phyloP scores from a whole-genome alignment of 2,888 invertebrate genomes.

The Meteorus colon region DNA sequence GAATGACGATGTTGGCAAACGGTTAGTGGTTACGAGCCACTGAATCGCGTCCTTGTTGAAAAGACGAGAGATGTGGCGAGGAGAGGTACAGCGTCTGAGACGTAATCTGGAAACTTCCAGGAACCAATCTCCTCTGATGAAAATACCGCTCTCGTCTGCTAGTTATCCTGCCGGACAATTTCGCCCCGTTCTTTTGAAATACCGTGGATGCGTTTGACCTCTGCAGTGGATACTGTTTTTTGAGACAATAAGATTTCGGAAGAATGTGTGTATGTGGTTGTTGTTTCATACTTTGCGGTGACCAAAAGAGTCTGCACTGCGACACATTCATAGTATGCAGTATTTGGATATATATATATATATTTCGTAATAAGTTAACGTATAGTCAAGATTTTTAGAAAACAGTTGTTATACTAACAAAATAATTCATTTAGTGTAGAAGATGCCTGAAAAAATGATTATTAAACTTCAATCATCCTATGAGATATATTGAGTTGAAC shows the following conservation, averaged over 20 bases:
- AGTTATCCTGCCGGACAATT: constrained; percentile 54
- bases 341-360: constrained; percentile 25
- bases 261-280: not conserved
- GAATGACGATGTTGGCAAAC: constrained; percentile 23
- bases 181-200: constrained; percentile 53
- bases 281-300: constrained; percentile 6
- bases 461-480: too few relatives aligned
- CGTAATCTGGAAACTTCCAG: constrained; percentile 62
- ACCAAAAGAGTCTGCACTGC: constrained; percentile 56
- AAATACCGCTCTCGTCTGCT: constrained; percentile 60
- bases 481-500: too few relatives aligned
- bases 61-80: constrained; percentile 43
- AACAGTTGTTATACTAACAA: too few relatives aligned
- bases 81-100: constrained; percentile 48
- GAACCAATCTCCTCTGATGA: constrained; percentile 67
- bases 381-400: too few relatives aligned
- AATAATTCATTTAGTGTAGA: too few relatives aligned
- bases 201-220: constrained; percentile 55
- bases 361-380: not conserved
- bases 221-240: constrained; percentile 9
- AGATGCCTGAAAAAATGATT: too few relatives aligned
- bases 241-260: constrained; percentile 4
- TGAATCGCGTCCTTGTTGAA: constrained; percentile 43
- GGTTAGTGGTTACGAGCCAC: constrained; percentile 29
- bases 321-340: constrained; percentile 53